Conservation (phyloP, 1,140 invertebrate species). For the Zaprionus lachaisei region DNA sequence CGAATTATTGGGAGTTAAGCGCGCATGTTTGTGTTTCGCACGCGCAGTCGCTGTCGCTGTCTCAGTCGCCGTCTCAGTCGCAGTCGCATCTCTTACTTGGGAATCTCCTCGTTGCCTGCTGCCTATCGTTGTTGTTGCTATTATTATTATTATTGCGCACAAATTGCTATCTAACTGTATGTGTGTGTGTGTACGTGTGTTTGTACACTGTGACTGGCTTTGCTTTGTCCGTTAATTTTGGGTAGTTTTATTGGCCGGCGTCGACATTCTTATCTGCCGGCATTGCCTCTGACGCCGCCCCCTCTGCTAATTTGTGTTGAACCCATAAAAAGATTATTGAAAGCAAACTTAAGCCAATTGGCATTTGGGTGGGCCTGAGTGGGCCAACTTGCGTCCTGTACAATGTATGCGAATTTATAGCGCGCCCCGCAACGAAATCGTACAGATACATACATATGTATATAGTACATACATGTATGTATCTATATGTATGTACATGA, state of each 20-base stretch:
- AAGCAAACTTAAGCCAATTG: constrained; percentile 57
- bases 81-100: constrained; percentile 44
- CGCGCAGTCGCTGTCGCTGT: constrained; percentile 34
- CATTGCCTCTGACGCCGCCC: constrained; percentile 6
- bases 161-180: constrained; percentile 60
- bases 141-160: constrained; percentile 36
- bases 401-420: constrained; percentile 36
- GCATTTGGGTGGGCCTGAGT: constrained; percentile 51
- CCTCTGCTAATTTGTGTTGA: constrained; percentile 52
- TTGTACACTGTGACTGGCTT: constrained; percentile 25
- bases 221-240: constrained; percentile 61
- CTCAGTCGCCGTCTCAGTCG: constrained; percentile 45
- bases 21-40: constrained; percentile 68
- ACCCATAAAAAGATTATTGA: constrained; percentile 66
- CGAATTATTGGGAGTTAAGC: constrained; percentile 51
- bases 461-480: background rate
- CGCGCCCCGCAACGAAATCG: constrained; percentile 29
- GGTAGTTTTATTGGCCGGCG: constrained; percentile 58
- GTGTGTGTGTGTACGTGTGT: constrained; percentile 4
- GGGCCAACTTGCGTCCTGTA: constrained; percentile 5
- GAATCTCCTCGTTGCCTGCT: constrained; percentile 31
- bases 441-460: constrained; percentile 6
- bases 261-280: constrained; percentile 45
- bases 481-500: constrained; percentile 3
- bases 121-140: constrained; percentile 7